Evolutionary conservation across 2,797 vertebrate genomes (phyloP), one percentile per base, ranked within the genome.

Genomic region (Amphiprion clarkii): DNA sequence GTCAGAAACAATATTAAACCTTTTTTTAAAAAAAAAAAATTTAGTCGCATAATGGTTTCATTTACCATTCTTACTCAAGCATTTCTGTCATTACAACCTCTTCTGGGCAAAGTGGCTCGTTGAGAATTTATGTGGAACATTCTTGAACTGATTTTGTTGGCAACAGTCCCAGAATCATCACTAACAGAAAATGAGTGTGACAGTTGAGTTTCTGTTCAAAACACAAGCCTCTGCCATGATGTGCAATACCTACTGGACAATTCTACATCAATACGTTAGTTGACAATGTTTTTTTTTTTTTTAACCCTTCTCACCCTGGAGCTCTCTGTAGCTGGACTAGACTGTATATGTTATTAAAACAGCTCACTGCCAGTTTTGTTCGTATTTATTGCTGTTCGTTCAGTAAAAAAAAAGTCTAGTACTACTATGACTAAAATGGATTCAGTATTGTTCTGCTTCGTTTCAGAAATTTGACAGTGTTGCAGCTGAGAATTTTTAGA

Each of bases 101-200:
- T 40, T 73, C 40, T 59, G 64, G 69, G 17, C 0, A 21, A 75
- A 68, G 33, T 52, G 53, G 61, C 57, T 40, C 49, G 39, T 25
- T 21, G 7, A 56, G 33, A 76, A 57, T 74, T 81, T 59, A 49
- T 27, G 19, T 6, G 49, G 36, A 62, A 70, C 65, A 78, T 74
- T 73, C 57, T 73, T 79, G 49, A 77, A 48, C 56, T 0, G 4
- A 23, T 2, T 52, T 63, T 51, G 16, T 57, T 67, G 12, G 51
- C n/a, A 60, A 16, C n/a, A 48, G n/a, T 71, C 11, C 42, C 57
- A 69, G 23, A 44, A 61, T 13, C 33, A 49, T 65, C n/a, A 39
- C 23, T 2, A 13, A 53, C 59, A 72, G 52, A 53, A 71, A 60
- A 40, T 29, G 0, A 61, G 21, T 25, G 40, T 42, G 44, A 53